These are phyloP conservation scores for Opisthocomus hoazin DNA, from an alignment of 2,113 vertebrate species.

Conservation along the genomic window DNA sequence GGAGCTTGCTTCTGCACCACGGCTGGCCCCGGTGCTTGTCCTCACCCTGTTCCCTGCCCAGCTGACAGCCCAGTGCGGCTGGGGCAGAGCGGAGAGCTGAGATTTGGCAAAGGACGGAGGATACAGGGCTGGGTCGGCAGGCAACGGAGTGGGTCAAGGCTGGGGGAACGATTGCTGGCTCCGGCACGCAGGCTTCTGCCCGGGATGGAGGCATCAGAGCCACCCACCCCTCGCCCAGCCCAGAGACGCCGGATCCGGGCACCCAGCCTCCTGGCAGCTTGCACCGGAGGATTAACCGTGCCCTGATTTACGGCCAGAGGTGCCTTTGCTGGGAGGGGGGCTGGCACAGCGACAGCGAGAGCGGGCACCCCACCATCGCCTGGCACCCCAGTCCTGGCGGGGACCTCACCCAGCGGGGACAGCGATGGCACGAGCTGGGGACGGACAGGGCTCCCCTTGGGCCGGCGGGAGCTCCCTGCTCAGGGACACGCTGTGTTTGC, in stretches of 20 bases:
- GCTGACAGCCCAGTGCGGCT: not conserved
- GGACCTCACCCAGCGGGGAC: not conserved
- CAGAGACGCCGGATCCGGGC: not conserved
- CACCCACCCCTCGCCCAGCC: not conserved
- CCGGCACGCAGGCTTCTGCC: not conserved
- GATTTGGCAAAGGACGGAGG: not conserved
- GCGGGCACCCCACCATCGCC: accelerated
- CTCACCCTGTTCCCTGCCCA: not conserved
- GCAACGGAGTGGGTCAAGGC: not conserved
- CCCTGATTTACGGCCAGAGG: not conserved
- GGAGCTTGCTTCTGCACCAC: not conserved
- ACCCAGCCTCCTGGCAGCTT: not conserved
- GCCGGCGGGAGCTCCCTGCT: not conserved
- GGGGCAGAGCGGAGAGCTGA: not conserved
- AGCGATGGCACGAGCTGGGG: accelerated
- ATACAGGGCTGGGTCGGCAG: accelerated
- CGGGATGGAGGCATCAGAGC: not conserved
- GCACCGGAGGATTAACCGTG: not conserved
- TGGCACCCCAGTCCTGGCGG: not conserved
- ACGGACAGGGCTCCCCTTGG: not conserved
- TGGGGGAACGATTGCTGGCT: not conserved
- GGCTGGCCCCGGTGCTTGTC: not conserved
- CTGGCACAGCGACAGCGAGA: not conserved
- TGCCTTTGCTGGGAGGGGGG: not conserved
- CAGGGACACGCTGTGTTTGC: not conserved